Conservation (phyloP, 2,113 vertebrate species). For the Ancistrus triradiatus region DNA sequence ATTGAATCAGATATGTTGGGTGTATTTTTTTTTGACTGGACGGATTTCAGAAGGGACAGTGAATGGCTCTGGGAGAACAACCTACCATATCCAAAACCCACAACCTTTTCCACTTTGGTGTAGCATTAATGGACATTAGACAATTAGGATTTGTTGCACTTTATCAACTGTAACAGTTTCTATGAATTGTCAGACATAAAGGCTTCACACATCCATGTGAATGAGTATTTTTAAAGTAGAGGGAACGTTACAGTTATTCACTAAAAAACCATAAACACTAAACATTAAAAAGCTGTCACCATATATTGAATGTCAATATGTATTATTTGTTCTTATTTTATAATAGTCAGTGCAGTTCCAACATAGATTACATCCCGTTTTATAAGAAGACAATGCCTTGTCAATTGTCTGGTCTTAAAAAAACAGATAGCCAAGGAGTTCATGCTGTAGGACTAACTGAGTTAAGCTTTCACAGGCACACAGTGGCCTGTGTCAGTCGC, state of each 20-base stretch:
- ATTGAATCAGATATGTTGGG: background rate
- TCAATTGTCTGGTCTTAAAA: background rate
- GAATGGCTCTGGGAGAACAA: background rate
- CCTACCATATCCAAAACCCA: too few relatives aligned
- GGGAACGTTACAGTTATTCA: slow-evolving; percentile 33
- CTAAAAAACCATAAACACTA: slow-evolving; percentile 19
- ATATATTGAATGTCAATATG: too few relatives aligned
- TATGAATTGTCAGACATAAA: slow-evolving; percentile 11
- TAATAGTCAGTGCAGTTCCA: background rate
- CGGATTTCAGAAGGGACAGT: background rate
- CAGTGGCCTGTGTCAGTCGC: fast-evolving
- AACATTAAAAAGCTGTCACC: too few relatives aligned
- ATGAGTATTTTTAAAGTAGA: slow-evolving; percentile 8
- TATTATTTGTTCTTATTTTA: too few relatives aligned
- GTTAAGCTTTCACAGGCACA: background rate
- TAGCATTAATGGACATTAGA: slow-evolving; percentile 23
- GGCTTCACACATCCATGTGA: slow-evolving; percentile 23
- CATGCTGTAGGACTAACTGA: background rate
- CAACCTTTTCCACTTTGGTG: background rate
- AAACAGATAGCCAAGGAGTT: background rate
- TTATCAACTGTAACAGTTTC: slow-evolving; percentile 5
- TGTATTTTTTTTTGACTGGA: background rate
- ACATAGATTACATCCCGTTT: too few relatives aligned
- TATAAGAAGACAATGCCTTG: too few relatives aligned
- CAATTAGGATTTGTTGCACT: slow-evolving; percentile 19